Base-by-base conservation (phyloP, 1,140 invertebrate species). In the Arion vulgaris region DNA sequence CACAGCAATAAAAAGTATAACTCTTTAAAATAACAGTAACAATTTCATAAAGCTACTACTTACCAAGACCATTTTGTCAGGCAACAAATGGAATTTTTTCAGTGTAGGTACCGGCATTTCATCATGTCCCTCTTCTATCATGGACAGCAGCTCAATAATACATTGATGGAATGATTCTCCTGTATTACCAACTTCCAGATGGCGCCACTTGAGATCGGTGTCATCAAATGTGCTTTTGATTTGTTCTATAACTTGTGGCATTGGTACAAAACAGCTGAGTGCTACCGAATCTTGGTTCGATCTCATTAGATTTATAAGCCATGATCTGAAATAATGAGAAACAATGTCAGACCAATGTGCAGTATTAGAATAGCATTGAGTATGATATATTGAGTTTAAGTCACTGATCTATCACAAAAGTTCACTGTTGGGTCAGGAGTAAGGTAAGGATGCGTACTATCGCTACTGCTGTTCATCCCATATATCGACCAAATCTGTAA, bases 31-130 rank as follows among this genome's bases (percentile, higher is more conserved):
- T 11, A 11, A 49, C 9, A 49, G 45, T 11, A 9, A 19, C 19
- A 49, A 49, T 11, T 49, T 9, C 19, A 49, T 19, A 49, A 11
- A 49, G 19, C 9, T 11, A 66, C 62, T 32, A 34, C 45, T 49
- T 75, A 75, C 73, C 73, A 75, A 51, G 36, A 75, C 73, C 1
- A 45, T 41, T 51, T n/a, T 75, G 26, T 45, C 32, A 4, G 73
- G 49, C 45, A 75, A 9, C 7, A 75, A 17, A 49, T 51, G 73
- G 34, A 19, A 75, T 34, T 75, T 75, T 36, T 75, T 75, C 41
- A 75, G 45, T 13, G 39, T 75, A 28, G 73, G 73, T 2, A 75
- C 45, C 13, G 73, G 73, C 73, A 75, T 75, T 9, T 45, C 28
- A 19, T 11, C 41, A 1, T 28, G 49, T 5, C 38, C 36, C 23